Base-by-base conservation (phyloP, 1,140 invertebrate species). In the Drosophila biarmipes region DNA sequence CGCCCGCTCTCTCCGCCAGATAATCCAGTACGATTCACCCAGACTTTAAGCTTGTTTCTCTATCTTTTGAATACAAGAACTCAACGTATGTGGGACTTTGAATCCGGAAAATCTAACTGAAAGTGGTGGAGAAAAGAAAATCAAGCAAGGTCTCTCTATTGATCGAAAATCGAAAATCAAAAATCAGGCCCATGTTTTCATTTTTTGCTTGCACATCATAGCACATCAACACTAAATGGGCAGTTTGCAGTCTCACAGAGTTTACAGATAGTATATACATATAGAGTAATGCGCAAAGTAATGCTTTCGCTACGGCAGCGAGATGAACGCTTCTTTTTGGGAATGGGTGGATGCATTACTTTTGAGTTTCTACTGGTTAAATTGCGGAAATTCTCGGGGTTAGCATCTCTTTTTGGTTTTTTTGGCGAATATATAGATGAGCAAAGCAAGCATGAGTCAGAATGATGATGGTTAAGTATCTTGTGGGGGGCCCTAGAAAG, bases 381-480 rank as follows among this genome's bases (percentile, higher is more conserved):
- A 3, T 40, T 17, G 38, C 17, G 38, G 15, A 40, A 48, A 48
- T 29, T 48, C 24, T 27, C 24, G 10, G 45, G 24, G 45, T 49
- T 49, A 31, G n/a, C 46, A 45, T 31, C n/a, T 46, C 21, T 10
- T 19, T 42, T 42, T 17, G 10, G 24, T 24, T 24, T 27, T 27
- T 46, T 17, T 31, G 46, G 48, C 48, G n/a, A 48, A 48, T 48
- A 27, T 48, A 15, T 10, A 21, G 12, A 14, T 24, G 48, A 51
- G 48, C 48, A 55, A 55, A 55, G 53, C 53, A 14, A 27, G 31
- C 48, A 67, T 68, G 66, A 71, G 14, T 69, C 51, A 37, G 51
- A n/a, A 15, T 35, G 45, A n/a, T 52, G 35, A 2, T 21, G 35
- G 43, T 59, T 12, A 42, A 17, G 11, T 17, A 64, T 66, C 24